Evolutionary conservation across 2,113 vertebrate species (phyloP).

Genomic region (Chitala chitala): DNA sequence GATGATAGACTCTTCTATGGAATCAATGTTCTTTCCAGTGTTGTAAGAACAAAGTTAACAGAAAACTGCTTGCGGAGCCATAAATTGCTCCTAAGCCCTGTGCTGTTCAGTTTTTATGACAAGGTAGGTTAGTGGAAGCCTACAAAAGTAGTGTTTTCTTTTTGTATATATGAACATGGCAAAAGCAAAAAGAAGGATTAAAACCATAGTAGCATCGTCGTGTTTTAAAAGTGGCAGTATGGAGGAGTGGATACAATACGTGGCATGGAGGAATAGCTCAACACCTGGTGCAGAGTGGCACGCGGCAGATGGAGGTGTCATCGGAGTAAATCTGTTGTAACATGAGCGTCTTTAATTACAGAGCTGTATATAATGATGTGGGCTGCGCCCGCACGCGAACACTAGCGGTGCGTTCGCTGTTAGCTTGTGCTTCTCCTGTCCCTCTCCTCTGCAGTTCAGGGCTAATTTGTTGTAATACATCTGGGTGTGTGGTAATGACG

Average conservation of each 20-base stretch:
- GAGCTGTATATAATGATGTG: background rate
- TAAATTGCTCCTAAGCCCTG: background rate
- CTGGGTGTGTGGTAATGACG: background rate
- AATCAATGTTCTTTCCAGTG: slow-evolving; percentile 6
- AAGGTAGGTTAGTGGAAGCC: too few relatives aligned
- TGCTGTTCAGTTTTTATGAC: background rate
- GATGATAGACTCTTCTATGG: slow-evolving; percentile 13
- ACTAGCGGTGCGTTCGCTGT: background rate
- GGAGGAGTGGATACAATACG: too few relatives aligned
- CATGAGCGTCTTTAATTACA: background rate
- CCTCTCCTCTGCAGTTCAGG: background rate
- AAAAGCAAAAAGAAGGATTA: too few relatives aligned
- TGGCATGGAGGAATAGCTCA: too few relatives aligned
- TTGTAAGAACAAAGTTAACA: background rate
- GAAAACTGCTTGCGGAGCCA: background rate
- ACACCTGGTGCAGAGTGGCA: too few relatives aligned
- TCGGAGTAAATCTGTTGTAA: background rate
- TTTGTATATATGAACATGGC: too few relatives aligned
- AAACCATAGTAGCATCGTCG: too few relatives aligned
- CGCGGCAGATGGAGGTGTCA: background rate
- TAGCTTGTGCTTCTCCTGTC: background rate
- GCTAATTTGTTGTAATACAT: too few relatives aligned
- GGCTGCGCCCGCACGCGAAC: background rate
- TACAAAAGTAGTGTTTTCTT: too few relatives aligned
- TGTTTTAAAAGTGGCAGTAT: too few relatives aligned